These are phyloP conservation scores for Caenorhabditis wallacei DNA, from an alignment of 2,888 invertebrate species.

Conservation along the genomic window DNA sequence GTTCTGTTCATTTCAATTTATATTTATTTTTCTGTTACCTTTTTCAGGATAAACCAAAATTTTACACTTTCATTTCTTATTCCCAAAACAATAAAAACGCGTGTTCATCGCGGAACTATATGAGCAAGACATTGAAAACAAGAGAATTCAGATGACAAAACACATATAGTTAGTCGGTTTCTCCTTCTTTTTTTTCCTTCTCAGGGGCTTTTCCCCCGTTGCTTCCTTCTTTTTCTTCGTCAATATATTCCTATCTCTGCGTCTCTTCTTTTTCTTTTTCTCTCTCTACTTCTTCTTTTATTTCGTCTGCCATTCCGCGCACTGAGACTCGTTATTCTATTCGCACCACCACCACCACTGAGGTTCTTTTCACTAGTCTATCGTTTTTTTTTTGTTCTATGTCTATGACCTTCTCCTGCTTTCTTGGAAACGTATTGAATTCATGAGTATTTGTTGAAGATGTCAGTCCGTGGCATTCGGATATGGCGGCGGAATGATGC, in stretches of 20 bases:
- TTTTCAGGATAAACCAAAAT: background rate
- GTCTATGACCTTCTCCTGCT: slow-evolving; percentile 8
- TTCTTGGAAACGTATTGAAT: slow-evolving; percentile 10
- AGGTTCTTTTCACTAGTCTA: slow-evolving; percentile 52
- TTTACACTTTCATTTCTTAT: background rate
- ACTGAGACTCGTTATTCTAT: slow-evolving; percentile 57
- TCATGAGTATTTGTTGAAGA: slow-evolving; percentile 49
- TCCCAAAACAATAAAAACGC: slow-evolving; percentile 2
- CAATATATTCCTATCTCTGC: slow-evolving; percentile 57
- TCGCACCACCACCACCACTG: slow-evolving; percentile 58
- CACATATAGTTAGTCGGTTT: slow-evolving; percentile 56
- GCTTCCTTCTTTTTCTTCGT: slow-evolving; percentile 49
- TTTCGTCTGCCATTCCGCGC: slow-evolving; percentile 51
- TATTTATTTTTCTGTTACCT: background rate
- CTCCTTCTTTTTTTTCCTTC: slow-evolving; percentile 15
- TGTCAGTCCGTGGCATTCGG: slow-evolving; percentile 80
- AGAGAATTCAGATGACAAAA: slow-evolving; percentile 49
- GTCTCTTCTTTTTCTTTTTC: slow-evolving; percentile 26
- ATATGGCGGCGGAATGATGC: slow-evolving; percentile 74
- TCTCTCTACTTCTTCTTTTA: slow-evolving; percentile 28
- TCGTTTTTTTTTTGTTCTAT: slow-evolving; percentile 33
- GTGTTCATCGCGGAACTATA: slow-evolving; percentile 47
- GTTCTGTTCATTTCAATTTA: background rate
- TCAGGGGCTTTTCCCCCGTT: slow-evolving; percentile 52
- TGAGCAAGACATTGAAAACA: background rate